phyloP scores from a whole-genome alignment of 2,888 invertebrate species.

The Parasteatoda lunata region DNA sequence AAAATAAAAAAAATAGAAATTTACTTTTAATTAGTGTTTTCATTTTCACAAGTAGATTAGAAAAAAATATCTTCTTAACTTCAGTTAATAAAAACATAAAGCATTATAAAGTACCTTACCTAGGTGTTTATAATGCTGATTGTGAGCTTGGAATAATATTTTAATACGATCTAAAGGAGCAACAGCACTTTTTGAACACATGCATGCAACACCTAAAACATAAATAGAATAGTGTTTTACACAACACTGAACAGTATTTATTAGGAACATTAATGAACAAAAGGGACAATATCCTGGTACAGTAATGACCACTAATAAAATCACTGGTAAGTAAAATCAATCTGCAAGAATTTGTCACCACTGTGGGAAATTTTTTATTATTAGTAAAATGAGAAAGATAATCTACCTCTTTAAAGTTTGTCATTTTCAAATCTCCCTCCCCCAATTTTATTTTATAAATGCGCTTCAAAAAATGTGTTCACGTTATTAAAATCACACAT shows the following conservation, averaged over 20 bases:
- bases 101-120: constrained; percentile 74
- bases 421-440: too few relatives aligned
- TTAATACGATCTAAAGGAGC: constrained; percentile 93
- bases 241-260: not conserved
- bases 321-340: too few relatives aligned
- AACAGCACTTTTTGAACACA: constrained; percentile 90
- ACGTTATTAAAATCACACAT: too few relatives aligned
- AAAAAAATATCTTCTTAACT: too few relatives aligned
- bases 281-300: too few relatives aligned
- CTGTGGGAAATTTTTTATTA: not conserved
- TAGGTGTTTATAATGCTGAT: constrained; percentile 85
- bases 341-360: too few relatives aligned
- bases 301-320: not conserved
- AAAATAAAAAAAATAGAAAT: not conserved
- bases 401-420: not conserved
- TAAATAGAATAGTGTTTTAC: not conserved
- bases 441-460: too few relatives aligned
- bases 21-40: not conserved
- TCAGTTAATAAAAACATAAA: too few relatives aligned
- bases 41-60: not conserved
- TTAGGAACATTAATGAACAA: too few relatives aligned
- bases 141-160: constrained; percentile 91
- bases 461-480: too few relatives aligned
- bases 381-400: not conserved
- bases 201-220: constrained; percentile 86